Evolutionary conservation across 30 jellyfish, hydroid and myxozoan species (phyloP), one percentile per base, ranked within the genome.

Genomic region (Hydractinia symbiolongicarpus): DNA sequence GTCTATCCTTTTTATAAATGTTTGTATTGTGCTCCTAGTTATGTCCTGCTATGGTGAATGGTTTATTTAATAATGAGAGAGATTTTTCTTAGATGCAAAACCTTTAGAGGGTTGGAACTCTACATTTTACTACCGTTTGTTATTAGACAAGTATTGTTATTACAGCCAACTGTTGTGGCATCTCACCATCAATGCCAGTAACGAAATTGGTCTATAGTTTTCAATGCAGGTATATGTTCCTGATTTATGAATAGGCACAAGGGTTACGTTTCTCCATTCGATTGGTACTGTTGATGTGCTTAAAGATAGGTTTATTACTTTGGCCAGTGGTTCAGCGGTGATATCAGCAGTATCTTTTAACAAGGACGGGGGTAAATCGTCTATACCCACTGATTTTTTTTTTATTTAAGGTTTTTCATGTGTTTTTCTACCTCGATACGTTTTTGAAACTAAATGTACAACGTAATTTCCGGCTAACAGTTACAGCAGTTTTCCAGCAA

Each of bases 381-480:
- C 3, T 16, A 13, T 13, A 16, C 15, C 69, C 69, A 1, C 17
- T 11, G 19, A 16, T 11, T 0, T 58, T 57, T 57, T 57, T 57
- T 57, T n/a, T 57, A 9, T 10, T 9, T n/a, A 57, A 57, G n/a
- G 68, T n/a, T 11, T 11, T 16, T 13, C 15, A 58, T 1, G 69
- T 58, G 69, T 58, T 58, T 58, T 58, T 58, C 69, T 58, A 58
- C 69, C 3, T 58, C 69, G 69, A 58, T 11, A 58, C 69, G 19
- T 58, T 0, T 0, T 13, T 58, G 69, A 58, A 58, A 13, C 69
- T 1, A 58, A 58, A 58, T 13, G 69, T 58, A 58, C 69, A 13
- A 3, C 15, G 19, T 13, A 13, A 58, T 58, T 58, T 13, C 3
- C 19, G 69, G 17, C 15, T 3, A 11, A 58, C 3, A 0, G 17